Base-by-base conservation (phyloP, 1,140 invertebrate species). In the Drosophila ananassae region DNA sequence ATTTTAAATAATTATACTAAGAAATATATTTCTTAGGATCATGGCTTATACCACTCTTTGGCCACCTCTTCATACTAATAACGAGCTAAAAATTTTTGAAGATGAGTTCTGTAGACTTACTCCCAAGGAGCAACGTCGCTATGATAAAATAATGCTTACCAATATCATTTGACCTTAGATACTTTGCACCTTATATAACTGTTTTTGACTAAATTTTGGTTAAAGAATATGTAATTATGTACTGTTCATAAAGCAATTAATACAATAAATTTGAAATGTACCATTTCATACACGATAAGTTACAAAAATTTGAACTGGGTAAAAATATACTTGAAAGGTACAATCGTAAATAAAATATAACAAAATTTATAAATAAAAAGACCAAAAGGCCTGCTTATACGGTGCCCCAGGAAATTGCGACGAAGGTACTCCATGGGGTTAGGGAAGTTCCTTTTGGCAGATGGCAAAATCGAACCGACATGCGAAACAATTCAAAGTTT, bases 401-500 rank as follows among this genome's bases (percentile, higher is more conserved):
- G 1, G 39, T 7, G 54, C 21, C 3, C 1, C 41, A 63, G 63
- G 41, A 34, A 39, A 44, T n/a, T 22, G 22, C 9, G 59, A 12
- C 12, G 52, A 44, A 17, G 30, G 30, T 47, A n/a, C 30, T 47
- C 21, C 44, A 17, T 21, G 41, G 28, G 32, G 39, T 22, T n/a
- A 13, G 66, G 41, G 39, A 34, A 55, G 62, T 55, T 47, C 41
- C 64, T 77, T 72, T 73, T 72, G 74, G 74, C 74, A 64, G 62
- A 78, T 78, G 67, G 77, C 66, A 84, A 89, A 90, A 84, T 84
- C 84, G 80, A 89, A 84, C 64, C 85, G 85, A 79, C 85, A 90
- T 90, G 87, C 82, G 87, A 89, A 84, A 87, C 79, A 83, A 84
- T 91, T 91, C 84, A 84, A 91, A 87, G 89, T 91, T 84, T 79